phyloP scores from a whole-genome alignment of 2,888 invertebrate genomes.

The Julus scanicus region DNA sequence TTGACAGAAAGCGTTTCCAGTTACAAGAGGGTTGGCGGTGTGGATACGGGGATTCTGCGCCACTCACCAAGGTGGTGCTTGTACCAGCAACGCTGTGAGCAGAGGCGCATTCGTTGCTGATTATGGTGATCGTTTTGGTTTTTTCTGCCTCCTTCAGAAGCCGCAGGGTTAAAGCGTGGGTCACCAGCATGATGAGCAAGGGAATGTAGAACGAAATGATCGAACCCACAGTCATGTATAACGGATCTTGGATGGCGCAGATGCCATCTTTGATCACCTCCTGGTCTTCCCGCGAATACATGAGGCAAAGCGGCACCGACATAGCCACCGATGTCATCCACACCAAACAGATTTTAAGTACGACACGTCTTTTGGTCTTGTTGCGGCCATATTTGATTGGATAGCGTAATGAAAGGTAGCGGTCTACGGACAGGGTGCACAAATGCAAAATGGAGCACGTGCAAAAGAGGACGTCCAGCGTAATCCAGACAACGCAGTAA shows the following conservation, averaged over 20 bases:
- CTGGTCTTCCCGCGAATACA: constrained; percentile 88
- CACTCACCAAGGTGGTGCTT: background rate
- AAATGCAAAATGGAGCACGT: constrained; percentile 97
- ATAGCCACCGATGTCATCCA: constrained; percentile 93
- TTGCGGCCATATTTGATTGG: constrained; percentile 94
- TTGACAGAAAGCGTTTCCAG: constrained; percentile 55
- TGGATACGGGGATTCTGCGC: constrained; percentile 25
- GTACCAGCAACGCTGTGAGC: background rate
- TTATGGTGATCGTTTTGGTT: constrained; percentile 49
- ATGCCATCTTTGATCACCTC: constrained; percentile 84
- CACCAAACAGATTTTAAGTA: constrained; percentile 90
- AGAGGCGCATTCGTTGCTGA: constrained; percentile 68
- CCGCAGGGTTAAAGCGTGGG: constrained; percentile 91
- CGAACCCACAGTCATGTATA: constrained; percentile 87
- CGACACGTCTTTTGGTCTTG: constrained; percentile 85
- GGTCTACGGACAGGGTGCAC: constrained; percentile 95
- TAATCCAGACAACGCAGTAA: constrained; percentile 93
- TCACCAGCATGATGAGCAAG: constrained; percentile 90
- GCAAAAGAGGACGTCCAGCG: constrained; percentile 94
- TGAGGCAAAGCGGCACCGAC: constrained; percentile 87
- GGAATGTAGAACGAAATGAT: constrained; percentile 97
- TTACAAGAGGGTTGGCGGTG: constrained; percentile 51
- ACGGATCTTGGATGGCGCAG: constrained; percentile 87
- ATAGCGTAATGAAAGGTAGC: constrained; percentile 89
- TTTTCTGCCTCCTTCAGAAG: constrained; percentile 73